Evolutionary conservation across 1,140 invertebrate species (phyloP).

Genomic region (Drosophila erecta): DNA sequence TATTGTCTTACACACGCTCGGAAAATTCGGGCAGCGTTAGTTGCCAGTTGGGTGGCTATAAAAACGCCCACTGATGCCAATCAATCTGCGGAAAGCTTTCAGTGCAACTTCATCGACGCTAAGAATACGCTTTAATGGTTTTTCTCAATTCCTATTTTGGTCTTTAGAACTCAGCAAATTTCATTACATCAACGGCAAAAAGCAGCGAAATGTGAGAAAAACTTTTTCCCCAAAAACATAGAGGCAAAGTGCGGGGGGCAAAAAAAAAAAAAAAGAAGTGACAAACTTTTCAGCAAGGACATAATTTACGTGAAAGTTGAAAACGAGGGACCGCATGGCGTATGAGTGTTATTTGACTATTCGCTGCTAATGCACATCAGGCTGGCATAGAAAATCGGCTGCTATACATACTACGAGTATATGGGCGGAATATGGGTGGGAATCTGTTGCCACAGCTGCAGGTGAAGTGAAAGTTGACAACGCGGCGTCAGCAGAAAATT

Average conservation of each 20-base stretch:
- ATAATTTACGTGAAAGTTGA: conserved; percentile 75
- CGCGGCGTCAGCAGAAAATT: conserved; percentile 71
- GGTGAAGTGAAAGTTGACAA: conserved; percentile 80
- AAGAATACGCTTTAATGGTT: conserved; percentile 76
- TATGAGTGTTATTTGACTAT: conserved; percentile 79
- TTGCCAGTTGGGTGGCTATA: conserved; percentile 17
- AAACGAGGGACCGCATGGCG: conserved; percentile 66
- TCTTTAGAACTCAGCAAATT: conserved; percentile 74
- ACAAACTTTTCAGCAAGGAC: conserved; percentile 49
- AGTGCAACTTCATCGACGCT: conserved; percentile 56
- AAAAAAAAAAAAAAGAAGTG: conserved; percentile 4
- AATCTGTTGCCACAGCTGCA: conserved; percentile 67
- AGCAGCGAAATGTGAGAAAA: conserved; percentile 41
- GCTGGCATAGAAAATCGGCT: conserved; percentile 8
- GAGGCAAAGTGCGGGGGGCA: not conserved
- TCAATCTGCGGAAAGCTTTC: conserved; percentile 77
- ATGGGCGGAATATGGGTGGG: conserved; percentile 1
- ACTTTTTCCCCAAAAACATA: conserved; percentile 44
- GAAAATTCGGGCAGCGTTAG: conserved; percentile 72
- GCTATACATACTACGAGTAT: not conserved
- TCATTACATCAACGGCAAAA: conserved; percentile 69
- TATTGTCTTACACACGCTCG: conserved; percentile 78
- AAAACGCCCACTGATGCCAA: conserved; percentile 59
- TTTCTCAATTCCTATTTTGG: conserved; percentile 40
- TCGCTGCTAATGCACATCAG: conserved; percentile 64